Base-by-base conservation (phyloP, 1,140 invertebrate genomes). In the Pissodes strobi region DNA sequence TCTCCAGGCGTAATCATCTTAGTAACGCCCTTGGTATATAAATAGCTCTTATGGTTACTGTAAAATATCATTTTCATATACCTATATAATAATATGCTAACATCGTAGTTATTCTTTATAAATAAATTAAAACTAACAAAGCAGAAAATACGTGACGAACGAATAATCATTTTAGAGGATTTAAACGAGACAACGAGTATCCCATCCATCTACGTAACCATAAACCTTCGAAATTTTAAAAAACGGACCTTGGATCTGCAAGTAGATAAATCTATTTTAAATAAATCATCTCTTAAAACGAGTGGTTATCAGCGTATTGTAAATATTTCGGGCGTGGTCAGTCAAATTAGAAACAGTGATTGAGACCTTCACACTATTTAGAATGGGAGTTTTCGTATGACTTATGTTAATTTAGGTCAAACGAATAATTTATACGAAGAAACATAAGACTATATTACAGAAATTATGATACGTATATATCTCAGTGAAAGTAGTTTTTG, bases 301-400 rank as follows among this genome's bases (percentile, higher is more conserved):
- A 45, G 41, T 41, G 34, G 34, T 41, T 56, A 56, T 25, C 55
- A 45, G 34, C 8, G 19, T 57, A 45, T 25, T 27, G 55, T 45
- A 57, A 45, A 8, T 17, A 57, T 45, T 57, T 57, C 41, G 55
- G 55, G 55, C 55, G 55, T 45, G 55, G 55, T 30, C 55, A 5
- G n/a, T 5, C 38, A 13, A 45, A 57, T 57, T 43, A 46, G 55
- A 18, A 57, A 25, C 38, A 43, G 39, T 57, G 55, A 57, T 57
- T 57, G 55, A 57, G 55, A 57, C 55, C 55, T 57, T 57, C 55
- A 57, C 55, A 57, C 55, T 57, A 45, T 25, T 45, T 57, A 19
- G 45, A 21, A 57, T 10, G 21, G 55, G 37, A 57, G 55, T 57
- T 57, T 57, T 43, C 55, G 55, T 30, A 57, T 45, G 37, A 57